Base-by-base conservation (phyloP, 2,888 invertebrate species). In the Leptopilina drosophilae region DNA sequence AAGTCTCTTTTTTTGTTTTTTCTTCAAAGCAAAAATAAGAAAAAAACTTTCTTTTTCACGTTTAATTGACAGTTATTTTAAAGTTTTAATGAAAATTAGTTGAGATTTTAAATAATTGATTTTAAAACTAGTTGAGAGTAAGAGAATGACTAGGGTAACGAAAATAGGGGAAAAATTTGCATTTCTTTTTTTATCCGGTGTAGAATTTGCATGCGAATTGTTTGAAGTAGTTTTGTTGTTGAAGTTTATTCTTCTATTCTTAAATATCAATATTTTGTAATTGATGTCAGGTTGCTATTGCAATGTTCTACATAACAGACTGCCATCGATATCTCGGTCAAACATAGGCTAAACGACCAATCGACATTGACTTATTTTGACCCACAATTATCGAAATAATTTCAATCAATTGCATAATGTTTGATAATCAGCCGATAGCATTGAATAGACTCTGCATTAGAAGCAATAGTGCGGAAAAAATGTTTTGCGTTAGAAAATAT, bases 281-380 rank as follows among this genome's bases (percentile, higher is more conserved):
- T 73, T 73, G 49, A 73, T 26, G 69, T 73, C 53, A 73, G 69
- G 20, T 53, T 14, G 69, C 69, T 49, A 53, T 69, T 69, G 26
- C 14, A 69, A 69, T 73, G 53, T 56, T 11, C 73, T 33, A 53
- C 56, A n/a, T 73, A 66, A 40, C 46, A n/a, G 53, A 9, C 33
- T 73, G n/a, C 56, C n/a, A 56, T 73, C 56, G 56, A 73, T 73
- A 73, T 73, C 73, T 56, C 73, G 73, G 73, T 73, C 73, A 56
- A 56, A 73, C 73, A 33, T 73, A 73, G 33, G 33, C 53, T 53
- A 26, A n/a, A 53, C 53, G 12, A 9, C 20, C 53, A 73, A 73
- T 73, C 56, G 56, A 73, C 33, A 56, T 26, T 56, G 56, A 53
- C 53, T 56, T 4, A 26, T 33, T 56, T 73, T 56, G 33, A 56